Evolutionary conservation across 2,113 vertebrate species (phyloP).

Genomic region (Daphoenositta chrysoptera): DNA sequence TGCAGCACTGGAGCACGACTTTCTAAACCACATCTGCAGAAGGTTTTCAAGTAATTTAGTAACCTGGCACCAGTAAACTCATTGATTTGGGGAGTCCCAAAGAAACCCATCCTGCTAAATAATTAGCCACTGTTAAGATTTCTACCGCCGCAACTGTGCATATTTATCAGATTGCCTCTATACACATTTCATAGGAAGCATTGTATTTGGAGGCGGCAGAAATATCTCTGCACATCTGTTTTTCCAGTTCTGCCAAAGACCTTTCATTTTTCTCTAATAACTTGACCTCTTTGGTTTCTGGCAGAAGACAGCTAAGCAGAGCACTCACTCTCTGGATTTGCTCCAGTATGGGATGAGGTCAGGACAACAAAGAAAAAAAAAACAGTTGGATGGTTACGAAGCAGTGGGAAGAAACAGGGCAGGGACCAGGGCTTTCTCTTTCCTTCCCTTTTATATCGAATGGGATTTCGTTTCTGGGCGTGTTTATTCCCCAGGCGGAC

Average conservation of each 20-base stretch:
- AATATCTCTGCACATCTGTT: slow-evolving; percentile 59
- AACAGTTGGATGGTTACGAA: slow-evolving; percentile 29
- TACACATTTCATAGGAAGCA: background rate
- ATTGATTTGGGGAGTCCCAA: background rate
- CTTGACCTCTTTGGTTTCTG: slow-evolving; percentile 68
- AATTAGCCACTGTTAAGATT: background rate
- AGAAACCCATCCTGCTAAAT: background rate
- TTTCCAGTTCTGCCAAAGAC: slow-evolving; percentile 61
- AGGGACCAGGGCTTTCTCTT: background rate
- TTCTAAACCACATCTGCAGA: background rate
- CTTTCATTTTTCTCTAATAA: slow-evolving; percentile 63
- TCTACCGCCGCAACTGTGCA: background rate
- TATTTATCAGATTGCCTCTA: background rate
- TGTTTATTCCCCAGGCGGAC: background rate
- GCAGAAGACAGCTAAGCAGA: slow-evolving; percentile 36
- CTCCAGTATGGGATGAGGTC: slow-evolving; percentile 56
- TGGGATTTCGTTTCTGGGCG: background rate
- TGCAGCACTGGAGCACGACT: background rate
- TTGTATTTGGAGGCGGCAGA: background rate
- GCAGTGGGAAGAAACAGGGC: slow-evolving; percentile 35
- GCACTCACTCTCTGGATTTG: slow-evolving; percentile 2
- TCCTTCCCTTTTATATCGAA: slow-evolving; percentile 15
- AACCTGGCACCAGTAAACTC: background rate
- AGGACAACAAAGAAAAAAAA: slow-evolving; percentile 36
- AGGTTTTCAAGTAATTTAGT: background rate